phyloP scores from a whole-genome alignment of 2,888 invertebrate genomes.

The Spodoptera littoralis region DNA sequence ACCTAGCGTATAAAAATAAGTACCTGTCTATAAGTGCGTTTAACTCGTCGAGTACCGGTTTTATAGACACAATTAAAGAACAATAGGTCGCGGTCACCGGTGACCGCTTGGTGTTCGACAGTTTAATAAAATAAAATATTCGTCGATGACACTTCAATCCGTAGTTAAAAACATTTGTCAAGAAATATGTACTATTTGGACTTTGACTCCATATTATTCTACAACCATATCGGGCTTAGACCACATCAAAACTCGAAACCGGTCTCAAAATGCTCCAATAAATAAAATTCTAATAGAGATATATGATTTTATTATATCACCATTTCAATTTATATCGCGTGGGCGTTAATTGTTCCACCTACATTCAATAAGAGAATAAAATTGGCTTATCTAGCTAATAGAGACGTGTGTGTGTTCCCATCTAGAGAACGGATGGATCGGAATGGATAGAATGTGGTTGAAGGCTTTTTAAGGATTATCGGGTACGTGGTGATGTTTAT shows the following conservation, averaged over 20 bases:
- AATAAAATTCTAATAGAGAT: conserved; percentile 39
- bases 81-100: no score
- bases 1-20: no score
- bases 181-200: no score
- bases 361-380: conserved; percentile 49
- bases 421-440: conserved; percentile 37
- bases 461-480: conserved; percentile 2
- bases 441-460: conserved; percentile 17
- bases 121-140: no score
- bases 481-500: neutral
- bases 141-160: no score
- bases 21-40: no score
- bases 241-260: conserved; percentile 16
- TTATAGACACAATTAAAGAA: no score
- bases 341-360: conserved; percentile 51
- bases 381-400: conserved; percentile 60
- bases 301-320: conserved; percentile 63
- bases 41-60: no score
- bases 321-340: conserved; percentile 60
- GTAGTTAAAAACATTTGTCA: no score
- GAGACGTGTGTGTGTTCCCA: conserved; percentile 37
- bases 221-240: conserved; percentile 1
- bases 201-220: no score
- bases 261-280: conserved; percentile 28
- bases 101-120: no score